Evolutionary conservation across 2,888 invertebrate species (phyloP).

Genomic region (Netelia fuscicornis): DNA sequence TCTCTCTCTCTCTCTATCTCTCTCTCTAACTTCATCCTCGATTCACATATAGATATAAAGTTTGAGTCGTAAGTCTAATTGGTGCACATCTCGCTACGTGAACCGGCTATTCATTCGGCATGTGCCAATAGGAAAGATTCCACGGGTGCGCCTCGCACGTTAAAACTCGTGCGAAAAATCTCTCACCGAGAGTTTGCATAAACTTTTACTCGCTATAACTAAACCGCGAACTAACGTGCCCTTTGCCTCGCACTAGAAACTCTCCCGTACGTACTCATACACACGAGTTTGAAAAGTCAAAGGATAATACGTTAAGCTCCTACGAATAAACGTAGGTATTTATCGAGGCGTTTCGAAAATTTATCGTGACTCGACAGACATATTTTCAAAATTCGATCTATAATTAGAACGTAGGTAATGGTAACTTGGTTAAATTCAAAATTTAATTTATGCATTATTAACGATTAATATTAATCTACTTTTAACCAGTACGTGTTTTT

Average conservation of each 20-base stretch:
- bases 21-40: slow-evolving; percentile 19
- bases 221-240: neutral
- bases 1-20: slow-evolving; percentile 46
- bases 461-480: too few species aligned
- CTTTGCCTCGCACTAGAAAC: slow-evolving; percentile 1
- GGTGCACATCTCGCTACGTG: slow-evolving; percentile 64
- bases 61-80: slow-evolving; percentile 51
- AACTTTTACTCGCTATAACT: neutral
- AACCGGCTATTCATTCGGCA: slow-evolving; percentile 56
- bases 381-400: neutral
- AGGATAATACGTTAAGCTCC: neutral
- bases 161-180: slow-evolving; percentile 43
- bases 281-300: slow-evolving; percentile 7
- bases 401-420: too few species aligned
- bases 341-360: neutral
- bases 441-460: too few species aligned
- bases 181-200: neutral
- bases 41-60: neutral
- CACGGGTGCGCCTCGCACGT: slow-evolving; percentile 60
- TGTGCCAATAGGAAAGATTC: slow-evolving; percentile 54
- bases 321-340: neutral
- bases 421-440: too few species aligned
- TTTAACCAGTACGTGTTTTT: too few species aligned
- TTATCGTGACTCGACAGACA: neutral
- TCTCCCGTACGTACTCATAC: neutral